Base-by-base conservation (phyloP, 53 echinoderm and acorn worm genomes). In the Hippasteria phrygiana region DNA sequence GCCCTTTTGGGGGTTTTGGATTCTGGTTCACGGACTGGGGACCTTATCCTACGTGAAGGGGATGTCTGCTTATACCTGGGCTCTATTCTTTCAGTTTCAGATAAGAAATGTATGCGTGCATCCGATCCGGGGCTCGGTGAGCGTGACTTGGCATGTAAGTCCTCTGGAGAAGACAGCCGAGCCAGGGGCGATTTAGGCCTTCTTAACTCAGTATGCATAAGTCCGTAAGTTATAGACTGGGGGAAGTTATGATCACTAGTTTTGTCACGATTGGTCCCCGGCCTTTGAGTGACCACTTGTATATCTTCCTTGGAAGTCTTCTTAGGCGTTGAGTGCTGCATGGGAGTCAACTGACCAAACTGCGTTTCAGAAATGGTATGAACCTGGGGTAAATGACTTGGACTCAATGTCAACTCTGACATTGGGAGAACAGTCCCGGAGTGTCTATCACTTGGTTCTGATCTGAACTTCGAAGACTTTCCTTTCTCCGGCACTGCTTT, bases 191-290 rank as follows among this genome's bases (percentile, higher is more conserved):
- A 36, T 26, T 35, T 51, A 18, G 81, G 42, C 38, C 42, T 43
- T 5, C 28, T 86, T 24, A 94, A 42, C 14, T 91, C 91, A 26
- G 91, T 91, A 51, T 91, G 89, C 67, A 86, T 71, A 62, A 94
- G 36, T 24, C 91, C 89, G n/a, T 42, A 72, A 5, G 94, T 91
- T 38, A 94, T 39, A 46, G 94, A 69, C 17, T 88, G 91, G 12
- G 91, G 88, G 46, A 94, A 94, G 55, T 55, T 71, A 51, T 90
- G 82, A 37, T 12, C 46, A 37, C 4, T 5, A 62, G 63, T 5
- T 41, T 7, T 32, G 16, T 9, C 65, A 1, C 27, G 45, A 24
- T 17, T 65, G 37, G 12, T 85, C 38, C 51, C 37, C 18, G 54
- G 31, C 24, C 74, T 51, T 22, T 45, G 36, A 0, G 40, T 80